phyloP scores from a whole-genome alignment of 2,113 vertebrate species.

The Isichthys henryi region DNA sequence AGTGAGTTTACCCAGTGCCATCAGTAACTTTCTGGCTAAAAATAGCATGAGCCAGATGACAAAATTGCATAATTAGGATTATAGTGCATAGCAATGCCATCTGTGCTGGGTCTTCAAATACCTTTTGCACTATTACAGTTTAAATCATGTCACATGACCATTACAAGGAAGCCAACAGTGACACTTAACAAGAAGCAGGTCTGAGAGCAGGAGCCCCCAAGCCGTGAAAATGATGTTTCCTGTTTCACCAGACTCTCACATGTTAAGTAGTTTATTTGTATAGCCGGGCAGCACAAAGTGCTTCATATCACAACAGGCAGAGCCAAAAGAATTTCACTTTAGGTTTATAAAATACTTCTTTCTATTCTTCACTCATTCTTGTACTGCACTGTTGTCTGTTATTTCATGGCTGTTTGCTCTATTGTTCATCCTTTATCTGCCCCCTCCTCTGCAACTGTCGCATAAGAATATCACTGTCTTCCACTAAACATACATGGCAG shows the following conservation, averaged over 20 bases:
- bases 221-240: background rate
- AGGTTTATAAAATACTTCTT: background rate
- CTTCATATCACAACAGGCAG: background rate
- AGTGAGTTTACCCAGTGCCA: background rate
- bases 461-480: no score
- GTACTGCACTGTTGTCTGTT: background rate
- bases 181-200: background rate
- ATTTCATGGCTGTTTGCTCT: background rate
- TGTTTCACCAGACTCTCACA: background rate
- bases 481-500: no score
- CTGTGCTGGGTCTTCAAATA: background rate
- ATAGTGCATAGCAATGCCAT: background rate
- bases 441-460: no score
- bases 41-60: background rate
- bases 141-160: background rate
- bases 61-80: background rate
- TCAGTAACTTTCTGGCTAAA: background rate
- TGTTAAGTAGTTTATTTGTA: background rate
- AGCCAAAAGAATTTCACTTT: background rate
- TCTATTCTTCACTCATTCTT: background rate
- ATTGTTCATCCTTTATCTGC: background rate
- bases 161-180: background rate
- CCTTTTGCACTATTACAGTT: background rate
- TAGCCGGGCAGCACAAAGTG: background rate
- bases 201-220: background rate